Evolutionary conservation across 2,797 vertebrate genomes (phyloP), one percentile per base, ranked within the genome.

Genomic region (Knipowitschia caucasica): DNA sequence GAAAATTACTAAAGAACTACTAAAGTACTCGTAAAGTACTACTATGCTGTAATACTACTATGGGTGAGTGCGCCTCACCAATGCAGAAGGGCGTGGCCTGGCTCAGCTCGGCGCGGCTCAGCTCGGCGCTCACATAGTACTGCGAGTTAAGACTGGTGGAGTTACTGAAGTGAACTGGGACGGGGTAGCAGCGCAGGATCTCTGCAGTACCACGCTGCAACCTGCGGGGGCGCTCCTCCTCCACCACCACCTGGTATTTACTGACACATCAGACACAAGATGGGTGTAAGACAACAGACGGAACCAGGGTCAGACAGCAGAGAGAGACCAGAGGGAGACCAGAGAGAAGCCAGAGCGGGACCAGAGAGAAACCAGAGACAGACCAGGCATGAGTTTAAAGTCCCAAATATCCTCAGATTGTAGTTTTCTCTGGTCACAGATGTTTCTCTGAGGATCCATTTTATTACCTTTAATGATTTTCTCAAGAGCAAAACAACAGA

Each of bases 91-190:
- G 78, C 18, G 88, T 60, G 11, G 91, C 70, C 0, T 63, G 59
- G 12, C 78, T 73, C 58, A 98, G 85, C 39, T 91, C 84, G 18
- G 85, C 88, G 46, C 92, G 90, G 1, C 89, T 90, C 71, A 98
- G 92, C 78, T 98, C 94, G 0, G 95, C 95, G 2, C 92, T 93
- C 56, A 95, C 95, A 78, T 98, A 98, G 66, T 98, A 97, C 50
- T 86, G 92, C 0, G 93, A 95, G 80, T 92, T 93, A 38, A 95
- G 60, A 23, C 92, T 21, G 0, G 92, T 88, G 4, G 92, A 90
- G 0, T 98, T 98, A 86, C 93, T 93, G 88, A 93, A 95, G 81
- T 96, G 94, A 53, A 98, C 86, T 1, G 95, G 95, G 12, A 95
- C 90, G 0, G 94, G 94, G 24, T 96, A 98, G 58, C 95, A 98